phyloP scores from a whole-genome alignment of 1,140 invertebrate species.

The Prorops nasuta region DNA sequence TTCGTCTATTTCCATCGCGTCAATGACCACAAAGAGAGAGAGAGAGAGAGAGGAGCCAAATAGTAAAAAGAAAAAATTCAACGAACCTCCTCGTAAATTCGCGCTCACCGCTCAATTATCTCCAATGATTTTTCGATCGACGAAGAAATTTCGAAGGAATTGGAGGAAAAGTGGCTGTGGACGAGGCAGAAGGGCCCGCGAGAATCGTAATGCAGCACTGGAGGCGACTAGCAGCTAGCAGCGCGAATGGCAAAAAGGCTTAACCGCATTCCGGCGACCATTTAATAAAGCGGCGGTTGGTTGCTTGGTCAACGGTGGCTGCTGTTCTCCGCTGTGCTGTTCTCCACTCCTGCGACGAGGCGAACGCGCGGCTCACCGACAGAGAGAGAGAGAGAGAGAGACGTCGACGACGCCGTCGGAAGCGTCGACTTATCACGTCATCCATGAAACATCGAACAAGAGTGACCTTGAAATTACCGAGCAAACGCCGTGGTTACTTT shows the following conservation, averaged over 20 bases:
- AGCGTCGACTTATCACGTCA: no score
- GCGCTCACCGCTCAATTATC: neutral
- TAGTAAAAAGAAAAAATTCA: no score
- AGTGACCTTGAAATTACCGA: no score
- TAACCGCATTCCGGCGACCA: slow-evolving; percentile 45
- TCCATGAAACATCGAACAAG: no score
- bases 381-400: no score
- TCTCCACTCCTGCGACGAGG: slow-evolving; percentile 22
- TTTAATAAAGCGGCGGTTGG: no score
- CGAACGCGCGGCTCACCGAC: slow-evolving; percentile 43
- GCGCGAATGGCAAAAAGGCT: slow-evolving; percentile 44
- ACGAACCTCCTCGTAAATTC: slow-evolving; percentile 10
- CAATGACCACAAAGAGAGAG: no score
- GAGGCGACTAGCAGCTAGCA: slow-evolving; percentile 16
- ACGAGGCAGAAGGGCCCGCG: slow-evolving; percentile 20
- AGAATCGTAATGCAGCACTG: slow-evolving; percentile 15
- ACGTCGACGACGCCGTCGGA: slow-evolving; percentile 8
- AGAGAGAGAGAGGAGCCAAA: no score
- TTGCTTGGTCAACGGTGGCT: slow-evolving; percentile 2
- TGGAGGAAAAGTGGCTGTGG: neutral
- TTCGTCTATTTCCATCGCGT: no score
- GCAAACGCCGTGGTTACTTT: no score
- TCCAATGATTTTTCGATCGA: slow-evolving; percentile 6
- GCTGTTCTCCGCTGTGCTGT: no score
- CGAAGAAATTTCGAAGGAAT: neutral